Evolutionary conservation across 1,140 invertebrate species (phyloP).

Genomic region (Idris sp.): DNA sequence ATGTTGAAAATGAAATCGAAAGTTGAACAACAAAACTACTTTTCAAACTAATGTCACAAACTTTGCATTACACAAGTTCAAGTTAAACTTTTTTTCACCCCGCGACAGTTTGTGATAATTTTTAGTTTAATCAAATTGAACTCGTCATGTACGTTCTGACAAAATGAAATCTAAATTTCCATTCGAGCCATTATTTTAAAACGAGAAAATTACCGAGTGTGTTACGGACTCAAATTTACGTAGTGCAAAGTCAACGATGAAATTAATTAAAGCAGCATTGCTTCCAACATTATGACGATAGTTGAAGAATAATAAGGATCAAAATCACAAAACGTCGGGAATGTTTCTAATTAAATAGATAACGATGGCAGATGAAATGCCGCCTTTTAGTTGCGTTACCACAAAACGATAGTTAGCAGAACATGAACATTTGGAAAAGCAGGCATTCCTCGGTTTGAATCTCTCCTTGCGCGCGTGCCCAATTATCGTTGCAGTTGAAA

Average conservation of each 20-base stretch:
- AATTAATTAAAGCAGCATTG: constrained; percentile 27
- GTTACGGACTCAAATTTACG: too few relatives aligned
- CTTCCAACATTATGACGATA: constrained; percentile 6
- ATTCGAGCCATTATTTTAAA: too few relatives aligned
- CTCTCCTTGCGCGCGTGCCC: background rate
- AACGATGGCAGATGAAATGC: constrained; percentile 32
- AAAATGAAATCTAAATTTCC: too few relatives aligned
- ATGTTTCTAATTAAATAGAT: constrained; percentile 50
- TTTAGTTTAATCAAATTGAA: too few relatives aligned
- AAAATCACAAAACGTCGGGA: constrained; percentile 29
- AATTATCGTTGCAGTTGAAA: constrained; percentile 53
- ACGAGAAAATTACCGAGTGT: too few relatives aligned
- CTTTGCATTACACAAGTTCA: too few relatives aligned
- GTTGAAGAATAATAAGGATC: constrained; percentile 40
- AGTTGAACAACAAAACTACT: too few relatives aligned
- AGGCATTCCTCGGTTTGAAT: background rate
- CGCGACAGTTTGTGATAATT: too few relatives aligned
- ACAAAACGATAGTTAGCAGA: constrained; percentile 37
- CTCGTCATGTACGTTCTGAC: too few relatives aligned
- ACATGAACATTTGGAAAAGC: constrained; percentile 22
- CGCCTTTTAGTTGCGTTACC: constrained; percentile 22
- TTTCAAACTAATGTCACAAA: too few relatives aligned
- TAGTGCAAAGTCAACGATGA: constrained; percentile 1
- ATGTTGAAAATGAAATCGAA: too few relatives aligned
- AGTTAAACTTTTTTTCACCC: too few relatives aligned